A percentile compares a stretch with the other conserved stretches of the same genome.
phyloP scores from a whole-genome alignment of 2,797 vertebrate genomes.

The Eurystomus glaucurus region DNA sequence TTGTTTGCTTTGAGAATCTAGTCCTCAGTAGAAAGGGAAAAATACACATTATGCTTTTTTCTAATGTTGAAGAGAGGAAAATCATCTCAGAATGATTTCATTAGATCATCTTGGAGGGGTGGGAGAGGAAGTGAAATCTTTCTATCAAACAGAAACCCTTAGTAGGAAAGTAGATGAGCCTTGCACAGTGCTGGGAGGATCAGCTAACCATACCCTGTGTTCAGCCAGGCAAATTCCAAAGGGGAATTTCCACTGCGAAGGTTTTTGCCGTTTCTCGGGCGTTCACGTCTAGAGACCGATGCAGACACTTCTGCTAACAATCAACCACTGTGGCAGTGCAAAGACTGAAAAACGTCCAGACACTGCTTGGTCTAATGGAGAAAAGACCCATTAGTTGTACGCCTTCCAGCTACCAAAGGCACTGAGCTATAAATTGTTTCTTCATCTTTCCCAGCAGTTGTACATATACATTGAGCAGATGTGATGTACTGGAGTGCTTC shows the following conservation, averaged over 20 bases:
- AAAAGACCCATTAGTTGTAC: background rate
- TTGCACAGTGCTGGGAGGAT: background rate
- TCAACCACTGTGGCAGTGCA: constrained; percentile 2
- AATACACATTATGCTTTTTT: background rate
- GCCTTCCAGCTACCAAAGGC: background rate
- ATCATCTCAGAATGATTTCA: background rate
- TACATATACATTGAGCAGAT: background rate
- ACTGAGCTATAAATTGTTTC: background rate
- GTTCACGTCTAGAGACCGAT: background rate
- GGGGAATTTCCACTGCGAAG: constrained; percentile 34
- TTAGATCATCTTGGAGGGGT: background rate
- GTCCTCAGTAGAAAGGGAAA: background rate
- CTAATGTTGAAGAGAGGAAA: background rate
- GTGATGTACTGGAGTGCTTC: background rate
- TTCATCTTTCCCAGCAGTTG: background rate
- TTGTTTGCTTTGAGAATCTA: background rate
- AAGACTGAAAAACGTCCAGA: background rate
- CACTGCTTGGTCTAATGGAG: background rate
- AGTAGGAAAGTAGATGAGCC: background rate
- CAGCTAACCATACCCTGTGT: background rate
- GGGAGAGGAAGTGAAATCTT: background rate
- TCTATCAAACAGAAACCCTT: background rate
- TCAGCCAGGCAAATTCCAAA: background rate
- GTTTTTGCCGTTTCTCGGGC: background rate
- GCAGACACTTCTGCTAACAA: background rate